Evolutionary conservation across 92 coral and sea anemone species (phyloP), one percentile per base, ranked within the genome.

Genomic region (Pocillopora grandis): DNA sequence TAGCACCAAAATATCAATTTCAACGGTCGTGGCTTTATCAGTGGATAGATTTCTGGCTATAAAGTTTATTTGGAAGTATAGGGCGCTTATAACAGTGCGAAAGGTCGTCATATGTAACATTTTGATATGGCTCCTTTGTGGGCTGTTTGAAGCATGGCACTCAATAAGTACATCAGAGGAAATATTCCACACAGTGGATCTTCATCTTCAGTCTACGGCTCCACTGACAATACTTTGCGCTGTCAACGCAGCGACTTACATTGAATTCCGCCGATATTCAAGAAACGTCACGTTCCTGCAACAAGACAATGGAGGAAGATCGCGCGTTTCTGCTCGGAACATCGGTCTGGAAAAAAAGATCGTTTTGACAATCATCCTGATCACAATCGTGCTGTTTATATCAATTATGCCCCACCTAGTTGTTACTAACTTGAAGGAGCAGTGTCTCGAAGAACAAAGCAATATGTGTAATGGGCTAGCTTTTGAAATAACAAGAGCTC

Each of bases 131-230:
- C 31, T 88, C 18, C 72, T 80, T 17, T 71, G 87, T 9, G 83
- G 63, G 19, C 23, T 71, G 2, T 92, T 92, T 21, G 95, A 92
- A 82, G 90, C 84, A 5, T 84, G 77, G 37, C 95, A 92, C 35
- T 72, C 87, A 12, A 59, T 23, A 17, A 65, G 71, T 61, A 62
- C 79, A 8, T 9, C 73, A 9, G 89, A 91, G 19, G 78, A 81
- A 63, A 49, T 77, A 10, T 78, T 92, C 37, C 91, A 90, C 55
- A 48, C 66, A 11, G 62, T 90, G 1, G 95, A 92, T 61, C 70
- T 92, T 20, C 95, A 92, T 62, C 65, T 90, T 35, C 95, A 92
- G 71, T 90, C 95, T 1, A 90, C 95, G 4, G 42, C 87, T 35
- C 95, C 95, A 3, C 20, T 92, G 37, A 66, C 76, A 0, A 72